Evolutionary conservation across 2,888 invertebrate genomes (phyloP).

Genomic region (Papilio demoleus): DNA sequence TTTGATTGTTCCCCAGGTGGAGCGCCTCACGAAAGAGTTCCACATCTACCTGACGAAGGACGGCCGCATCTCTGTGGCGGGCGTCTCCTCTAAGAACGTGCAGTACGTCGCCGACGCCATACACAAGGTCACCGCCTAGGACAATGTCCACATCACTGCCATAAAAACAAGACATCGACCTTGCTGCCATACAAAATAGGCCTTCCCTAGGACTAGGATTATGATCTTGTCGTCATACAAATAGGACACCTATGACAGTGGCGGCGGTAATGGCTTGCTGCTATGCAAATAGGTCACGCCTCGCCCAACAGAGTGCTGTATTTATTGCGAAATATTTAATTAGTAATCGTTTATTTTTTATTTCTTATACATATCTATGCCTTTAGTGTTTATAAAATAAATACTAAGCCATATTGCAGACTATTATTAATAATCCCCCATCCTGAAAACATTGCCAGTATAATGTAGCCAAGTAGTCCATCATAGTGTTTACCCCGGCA

Average conservation of each 20-base stretch:
- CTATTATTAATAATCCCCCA: constrained; percentile 37
- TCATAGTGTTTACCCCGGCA: too few relatives aligned
- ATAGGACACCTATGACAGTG: too few relatives aligned
- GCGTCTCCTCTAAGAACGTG: constrained; percentile 97
- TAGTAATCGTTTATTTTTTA: constrained; percentile 22
- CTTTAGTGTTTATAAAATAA: constrained; percentile 35
- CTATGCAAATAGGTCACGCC: background rate
- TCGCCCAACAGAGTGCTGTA: constrained; percentile 60
- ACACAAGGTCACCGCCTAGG: constrained; percentile 93
- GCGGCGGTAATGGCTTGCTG: too few relatives aligned
- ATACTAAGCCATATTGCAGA: constrained; percentile 10
- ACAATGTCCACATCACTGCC: constrained; percentile 47
- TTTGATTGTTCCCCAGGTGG: constrained; percentile 87
- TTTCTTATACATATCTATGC: constrained; percentile 36
- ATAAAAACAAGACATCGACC: constrained; percentile 40
- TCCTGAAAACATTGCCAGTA: too few relatives aligned
- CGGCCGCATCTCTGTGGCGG: constrained; percentile 99
- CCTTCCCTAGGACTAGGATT: too few relatives aligned
- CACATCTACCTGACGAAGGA: constrained; percentile 98
- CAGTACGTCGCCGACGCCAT: constrained; percentile 97
- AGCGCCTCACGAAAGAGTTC: constrained; percentile 93
- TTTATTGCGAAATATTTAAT: constrained; percentile 50
- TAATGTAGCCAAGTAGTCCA: too few relatives aligned
- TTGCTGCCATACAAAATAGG: too few relatives aligned
- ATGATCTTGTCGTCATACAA: too few relatives aligned